Percentiles rank a stretch among this genome's conserved stretches.
Conservation (phyloP, 2,888 invertebrate species). For the Chromoteleia sp. region DNA sequence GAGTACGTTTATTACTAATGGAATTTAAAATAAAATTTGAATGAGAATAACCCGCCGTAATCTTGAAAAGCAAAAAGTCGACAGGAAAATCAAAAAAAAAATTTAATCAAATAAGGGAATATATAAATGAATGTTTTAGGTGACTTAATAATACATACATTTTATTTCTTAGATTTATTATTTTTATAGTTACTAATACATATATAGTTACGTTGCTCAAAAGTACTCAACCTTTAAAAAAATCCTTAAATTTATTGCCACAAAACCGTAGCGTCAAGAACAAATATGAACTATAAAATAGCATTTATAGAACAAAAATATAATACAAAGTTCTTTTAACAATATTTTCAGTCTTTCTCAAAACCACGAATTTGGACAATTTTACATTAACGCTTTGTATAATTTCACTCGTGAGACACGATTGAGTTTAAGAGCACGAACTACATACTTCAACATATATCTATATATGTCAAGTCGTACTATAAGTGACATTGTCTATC, state of each 20-base stretch:
- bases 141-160: too few relatives aligned
- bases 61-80: too few relatives aligned
- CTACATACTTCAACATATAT: slow-evolving; percentile 42
- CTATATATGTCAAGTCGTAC: slow-evolving; percentile 32
- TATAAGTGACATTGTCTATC: slow-evolving; percentile 2
- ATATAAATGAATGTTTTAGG: too few relatives aligned
- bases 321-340: too few relatives aligned
- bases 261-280: slow-evolving; percentile 35
- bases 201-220: slow-evolving; percentile 44
- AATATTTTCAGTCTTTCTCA: background rate
- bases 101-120: too few relatives aligned
- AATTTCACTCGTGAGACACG: slow-evolving; percentile 4
- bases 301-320: slow-evolving; percentile 13
- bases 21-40: too few relatives aligned
- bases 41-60: too few relatives aligned
- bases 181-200: slow-evolving; percentile 5
- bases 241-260: slow-evolving; percentile 36
- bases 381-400: slow-evolving; percentile 36
- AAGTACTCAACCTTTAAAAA: slow-evolving; percentile 27
- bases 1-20: too few relatives aligned
- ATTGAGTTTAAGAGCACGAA: slow-evolving; percentile 46
- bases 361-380: slow-evolving; percentile 22
- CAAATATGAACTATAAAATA: slow-evolving; percentile 32
- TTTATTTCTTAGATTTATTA: too few relatives aligned
- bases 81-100: too few relatives aligned